Conservation (phyloP, 2,797 vertebrate species). For the Premnoplex brunnescens region DNA sequence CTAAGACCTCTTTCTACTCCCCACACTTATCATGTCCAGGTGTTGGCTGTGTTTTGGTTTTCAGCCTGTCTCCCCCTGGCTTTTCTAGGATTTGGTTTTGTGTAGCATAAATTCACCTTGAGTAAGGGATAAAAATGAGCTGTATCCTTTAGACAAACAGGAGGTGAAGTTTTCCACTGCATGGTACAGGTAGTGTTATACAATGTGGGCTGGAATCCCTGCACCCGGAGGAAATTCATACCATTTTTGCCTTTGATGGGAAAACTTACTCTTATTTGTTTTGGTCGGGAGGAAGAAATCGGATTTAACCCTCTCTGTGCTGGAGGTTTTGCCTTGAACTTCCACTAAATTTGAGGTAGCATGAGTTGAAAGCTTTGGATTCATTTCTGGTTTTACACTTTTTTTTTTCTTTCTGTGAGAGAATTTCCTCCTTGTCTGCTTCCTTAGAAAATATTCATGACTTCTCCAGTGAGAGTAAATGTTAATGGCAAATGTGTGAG, state of each 20-base stretch:
- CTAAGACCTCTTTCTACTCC: background rate
- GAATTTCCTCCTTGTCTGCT: background rate
- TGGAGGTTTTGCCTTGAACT: background rate
- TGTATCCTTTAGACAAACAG: background rate
- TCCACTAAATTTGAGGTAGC: background rate
- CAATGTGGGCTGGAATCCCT: background rate
- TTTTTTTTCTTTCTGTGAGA: background rate
- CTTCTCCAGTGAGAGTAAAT: background rate
- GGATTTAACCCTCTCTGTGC: background rate
- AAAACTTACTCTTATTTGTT: background rate
- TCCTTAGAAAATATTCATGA: background rate
- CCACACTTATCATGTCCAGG: background rate
- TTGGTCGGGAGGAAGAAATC: background rate
- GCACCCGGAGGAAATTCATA: background rate
- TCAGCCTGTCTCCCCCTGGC: background rate
- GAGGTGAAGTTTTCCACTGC: background rate
- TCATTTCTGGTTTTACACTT: background rate
- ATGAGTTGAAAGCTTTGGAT: background rate
- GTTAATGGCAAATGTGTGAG: background rate
- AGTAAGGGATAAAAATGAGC: background rate
- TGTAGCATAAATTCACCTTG: background rate
- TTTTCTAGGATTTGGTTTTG: slow-evolving; percentile 54
- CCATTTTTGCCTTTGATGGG: background rate
- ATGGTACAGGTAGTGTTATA: background rate
- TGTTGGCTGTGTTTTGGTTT: slow-evolving; percentile 28